Base-by-base conservation (phyloP, 2,797 vertebrate species). In the Protosalanx chinensis region DNA sequence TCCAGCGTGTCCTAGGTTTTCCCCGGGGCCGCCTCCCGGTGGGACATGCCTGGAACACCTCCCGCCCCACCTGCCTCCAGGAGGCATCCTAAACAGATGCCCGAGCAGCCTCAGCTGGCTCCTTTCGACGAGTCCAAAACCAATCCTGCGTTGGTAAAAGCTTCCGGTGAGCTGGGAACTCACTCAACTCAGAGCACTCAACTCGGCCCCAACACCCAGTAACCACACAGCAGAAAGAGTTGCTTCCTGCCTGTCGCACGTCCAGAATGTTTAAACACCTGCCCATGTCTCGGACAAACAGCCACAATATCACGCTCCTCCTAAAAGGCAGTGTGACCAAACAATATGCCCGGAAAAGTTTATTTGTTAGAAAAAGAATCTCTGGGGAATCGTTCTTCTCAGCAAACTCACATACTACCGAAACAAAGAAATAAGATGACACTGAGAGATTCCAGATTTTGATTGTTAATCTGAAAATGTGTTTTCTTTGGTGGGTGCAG, bases 171-270 rank as follows among this genome's bases (percentile, higher is more conserved):
- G 5, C 35, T 37, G 35, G 35, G 35, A 37, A 7, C 23, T 27
- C 23, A 37, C 1, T 7, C 2, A 41, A 10, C 7, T 67, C 32
- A 67, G 30, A 33, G 49, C 66, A 67, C 66, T 67, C 49, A 35
- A 8, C 66, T 1, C 16, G 8, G 29, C 56, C 49, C 30, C 29
- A 23, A 29, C 5, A n/a, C 56, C 51, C 49, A 57, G 57, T 56
- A 32, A 56, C n/a, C 66, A 67, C 29, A 32, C 49, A 67, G 10
- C 49, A 33, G 66, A 67, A 67, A 18, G 33, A 56, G 4, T 13
- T n/a, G 30, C 66, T 67, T 67, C 66, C 66, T 41, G 63, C 10
- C 37, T 67, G 18, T 15, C 18, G n/a, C 15, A 56, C 66, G 30
- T 33, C 49, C 51, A 67, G 18, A 4, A 27, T 67, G 66, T 32